phyloP scores from a whole-genome alignment of 2,113 vertebrate genomes.

The Chaenogobius annularis region DNA sequence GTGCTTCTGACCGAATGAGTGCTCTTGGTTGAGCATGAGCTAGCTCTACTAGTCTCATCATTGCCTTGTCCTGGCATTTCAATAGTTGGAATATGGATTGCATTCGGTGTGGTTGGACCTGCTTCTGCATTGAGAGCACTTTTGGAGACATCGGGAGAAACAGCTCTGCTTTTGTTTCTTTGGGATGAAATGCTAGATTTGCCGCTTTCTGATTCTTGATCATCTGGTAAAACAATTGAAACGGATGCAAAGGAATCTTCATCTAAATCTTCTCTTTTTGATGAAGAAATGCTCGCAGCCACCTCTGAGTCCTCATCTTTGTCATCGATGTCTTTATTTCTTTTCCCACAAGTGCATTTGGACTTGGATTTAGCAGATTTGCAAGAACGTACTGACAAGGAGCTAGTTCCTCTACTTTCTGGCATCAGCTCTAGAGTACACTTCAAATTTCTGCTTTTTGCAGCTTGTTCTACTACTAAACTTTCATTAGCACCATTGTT shows the following conservation, averaged over 20 bases:
- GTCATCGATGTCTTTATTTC: conserved; percentile 18
- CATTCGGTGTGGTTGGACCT: background rate
- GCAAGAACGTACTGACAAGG: conserved; percentile 53
- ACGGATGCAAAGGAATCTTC: conserved; percentile 65
- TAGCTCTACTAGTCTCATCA: conserved; percentile 31
- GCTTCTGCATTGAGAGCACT: background rate
- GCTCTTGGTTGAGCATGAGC: conserved; percentile 43
- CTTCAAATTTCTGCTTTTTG: conserved; percentile 23
- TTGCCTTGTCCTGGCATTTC: conserved; percentile 36
- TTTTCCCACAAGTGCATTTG: conserved; percentile 54
- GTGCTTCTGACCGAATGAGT: conserved; percentile 49
- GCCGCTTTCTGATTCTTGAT: conserved; percentile 52
- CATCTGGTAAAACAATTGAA: conserved; percentile 64
- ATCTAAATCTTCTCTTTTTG: conserved; percentile 42
- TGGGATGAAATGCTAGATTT: conserved; percentile 43
- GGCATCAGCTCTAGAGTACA: conserved; percentile 32
- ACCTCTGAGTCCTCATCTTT: conserved; percentile 29
- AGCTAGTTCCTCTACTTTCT: conserved; percentile 42
- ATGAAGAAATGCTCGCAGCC: conserved; percentile 35
- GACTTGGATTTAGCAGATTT: conserved; percentile 54
- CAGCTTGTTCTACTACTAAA: conserved; percentile 6
- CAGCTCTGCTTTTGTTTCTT: conserved; percentile 10
- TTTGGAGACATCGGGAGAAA: background rate
- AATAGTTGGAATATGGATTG: conserved; percentile 52
- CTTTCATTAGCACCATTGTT: conserved; percentile 10